phyloP scores from a whole-genome alignment of 1,140 invertebrate species.

The Sinella curviseta region DNA sequence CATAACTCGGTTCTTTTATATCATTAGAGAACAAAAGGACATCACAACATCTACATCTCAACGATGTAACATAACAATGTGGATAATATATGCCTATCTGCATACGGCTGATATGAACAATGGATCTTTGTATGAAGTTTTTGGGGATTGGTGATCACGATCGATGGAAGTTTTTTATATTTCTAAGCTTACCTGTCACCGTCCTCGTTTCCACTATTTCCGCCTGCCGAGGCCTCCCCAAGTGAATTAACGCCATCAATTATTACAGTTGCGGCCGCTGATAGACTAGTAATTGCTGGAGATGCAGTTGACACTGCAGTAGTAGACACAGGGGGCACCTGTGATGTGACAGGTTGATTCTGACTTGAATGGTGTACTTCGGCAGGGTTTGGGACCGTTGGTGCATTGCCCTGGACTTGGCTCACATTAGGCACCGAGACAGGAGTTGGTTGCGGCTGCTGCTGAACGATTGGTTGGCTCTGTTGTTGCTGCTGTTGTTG shows the following conservation, averaged over 20 bases:
- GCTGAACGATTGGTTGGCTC: not conserved
- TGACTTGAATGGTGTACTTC: slow-evolving; percentile 30
- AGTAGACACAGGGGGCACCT: not conserved
- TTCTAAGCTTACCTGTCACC: slow-evolving; percentile 45
- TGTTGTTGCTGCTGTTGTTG: slow-evolving; percentile 14
- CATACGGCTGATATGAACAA: not conserved
- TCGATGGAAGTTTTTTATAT: not conserved
- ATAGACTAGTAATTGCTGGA: not conserved
- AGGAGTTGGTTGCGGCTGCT: slow-evolving; percentile 4
- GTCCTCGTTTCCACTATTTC: slow-evolving; percentile 28
- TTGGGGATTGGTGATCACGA: too few relatives aligned
- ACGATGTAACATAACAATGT: not conserved
- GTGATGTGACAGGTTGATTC: not conserved
- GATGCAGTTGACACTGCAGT: not conserved
- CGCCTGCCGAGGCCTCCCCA: not conserved
- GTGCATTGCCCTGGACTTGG: slow-evolving; percentile 8
- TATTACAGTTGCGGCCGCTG: slow-evolving; percentile 18
- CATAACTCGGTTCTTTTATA: too few relatives aligned
- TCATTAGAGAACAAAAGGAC: not conserved
- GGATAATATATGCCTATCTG: not conserved
- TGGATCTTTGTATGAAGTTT: too few relatives aligned
- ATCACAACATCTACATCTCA: not conserved
- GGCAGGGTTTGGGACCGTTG: not conserved
- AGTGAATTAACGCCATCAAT: slow-evolving; percentile 17
- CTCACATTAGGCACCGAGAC: not conserved